These are phyloP conservation scores for Ceratoteleas bidentatus DNA, from an alignment of 1,140 invertebrate species.

Conservation along the genomic window DNA sequence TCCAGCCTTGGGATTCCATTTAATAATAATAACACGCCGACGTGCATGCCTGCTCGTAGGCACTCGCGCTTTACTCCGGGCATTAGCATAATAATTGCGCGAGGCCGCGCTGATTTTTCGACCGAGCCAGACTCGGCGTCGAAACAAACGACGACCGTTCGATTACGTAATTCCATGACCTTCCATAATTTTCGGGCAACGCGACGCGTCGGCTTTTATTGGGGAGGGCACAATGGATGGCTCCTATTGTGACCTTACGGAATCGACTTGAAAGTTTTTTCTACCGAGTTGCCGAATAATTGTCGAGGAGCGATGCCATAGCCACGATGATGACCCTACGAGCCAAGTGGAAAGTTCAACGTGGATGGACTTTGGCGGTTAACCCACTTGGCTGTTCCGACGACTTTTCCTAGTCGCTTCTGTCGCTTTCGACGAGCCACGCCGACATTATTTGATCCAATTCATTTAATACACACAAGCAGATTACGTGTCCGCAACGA, in stretches of 20 bases:
- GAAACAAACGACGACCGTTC: no score
- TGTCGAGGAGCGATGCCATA: conserved; percentile 29
- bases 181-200: no score
- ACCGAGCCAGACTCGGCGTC: no score
- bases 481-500: conserved; percentile 11
- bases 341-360: conserved; percentile 68
- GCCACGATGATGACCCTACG: conserved; percentile 66
- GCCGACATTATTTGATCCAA: conserved; percentile 44
- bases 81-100: conserved; percentile 79
- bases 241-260: no score
- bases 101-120: background rate
- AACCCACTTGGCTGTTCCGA: conserved; percentile 72
- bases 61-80: conserved; percentile 61
- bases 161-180: no score
- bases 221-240: no score
- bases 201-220: no score
- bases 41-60: conserved; percentile 13
- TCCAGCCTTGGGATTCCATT: conserved; percentile 76
- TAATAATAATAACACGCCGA: conserved; percentile 73
- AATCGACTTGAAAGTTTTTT: conserved; percentile 23
- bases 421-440: conserved; percentile 57
- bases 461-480: conserved; percentile 51
- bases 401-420: conserved; percentile 65
- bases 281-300: conserved; percentile 62
- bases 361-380: conserved; percentile 72